Conservation (phyloP, 2,888 invertebrate species). For the Troides oblongomaculatus region DNA sequence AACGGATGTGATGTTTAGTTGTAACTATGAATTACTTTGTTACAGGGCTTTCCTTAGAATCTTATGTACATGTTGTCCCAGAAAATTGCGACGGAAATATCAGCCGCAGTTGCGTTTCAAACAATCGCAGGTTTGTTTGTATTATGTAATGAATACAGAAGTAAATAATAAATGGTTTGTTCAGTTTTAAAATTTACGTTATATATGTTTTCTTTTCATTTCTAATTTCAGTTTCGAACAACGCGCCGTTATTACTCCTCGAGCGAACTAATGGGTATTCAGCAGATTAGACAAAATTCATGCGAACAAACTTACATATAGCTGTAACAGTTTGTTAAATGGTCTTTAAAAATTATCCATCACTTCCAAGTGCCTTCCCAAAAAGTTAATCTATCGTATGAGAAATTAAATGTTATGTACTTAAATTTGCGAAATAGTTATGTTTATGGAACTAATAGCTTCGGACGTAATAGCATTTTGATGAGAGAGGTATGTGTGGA, state of each 20-base stretch:
- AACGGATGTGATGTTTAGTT: not conserved
- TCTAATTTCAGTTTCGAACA: conserved; percentile 86
- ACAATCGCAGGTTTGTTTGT: conserved; percentile 85
- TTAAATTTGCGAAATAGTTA: not conserved
- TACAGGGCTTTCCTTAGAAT: conserved; percentile 95
- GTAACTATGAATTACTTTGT: conserved; percentile 39
- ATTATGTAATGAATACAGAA: not conserved
- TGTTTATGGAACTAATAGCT: not conserved
- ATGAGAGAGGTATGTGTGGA: conserved; percentile 48
- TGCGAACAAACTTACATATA: conserved; percentile 93
- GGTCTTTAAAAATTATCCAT: conserved; percentile 40
- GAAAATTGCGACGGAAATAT: conserved; percentile 88
- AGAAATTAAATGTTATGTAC: not conserved
- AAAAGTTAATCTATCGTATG: conserved; percentile 27
- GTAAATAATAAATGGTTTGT: not conserved
- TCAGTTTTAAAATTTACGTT: conserved; percentile 29
- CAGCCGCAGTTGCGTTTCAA: conserved; percentile 92
- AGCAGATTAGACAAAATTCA: conserved; percentile 88
- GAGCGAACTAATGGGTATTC: conserved; percentile 86
- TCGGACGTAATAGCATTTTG: not conserved
- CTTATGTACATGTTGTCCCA: conserved; percentile 93
- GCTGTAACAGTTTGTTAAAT: conserved; percentile 53
- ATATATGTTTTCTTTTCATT: conserved; percentile 48
- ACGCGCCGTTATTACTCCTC: conserved; percentile 88
- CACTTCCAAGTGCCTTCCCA: conserved; percentile 66